Conservation (phyloP, 2,888 invertebrate species). For the Tanypteryx hageni region DNA sequence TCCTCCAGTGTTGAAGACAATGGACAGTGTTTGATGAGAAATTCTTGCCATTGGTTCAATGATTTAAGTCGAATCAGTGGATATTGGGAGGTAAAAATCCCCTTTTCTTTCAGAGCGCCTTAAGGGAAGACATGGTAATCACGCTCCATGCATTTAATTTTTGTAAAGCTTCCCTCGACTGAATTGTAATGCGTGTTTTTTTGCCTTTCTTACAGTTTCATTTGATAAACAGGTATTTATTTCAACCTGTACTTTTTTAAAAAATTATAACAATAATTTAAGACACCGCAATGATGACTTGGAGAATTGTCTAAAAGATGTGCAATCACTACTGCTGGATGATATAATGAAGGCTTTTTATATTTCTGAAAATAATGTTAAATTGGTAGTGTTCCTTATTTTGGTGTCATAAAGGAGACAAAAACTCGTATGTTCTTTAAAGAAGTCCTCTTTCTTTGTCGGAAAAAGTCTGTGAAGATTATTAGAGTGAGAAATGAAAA, state of each 20-base stretch:
- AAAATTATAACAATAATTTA: conserved; percentile 22
- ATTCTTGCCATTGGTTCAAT: conserved; percentile 38
- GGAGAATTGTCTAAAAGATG: background rate
- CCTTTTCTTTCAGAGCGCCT: conserved; percentile 32
- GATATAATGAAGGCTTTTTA: background rate
- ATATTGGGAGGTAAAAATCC: background rate
- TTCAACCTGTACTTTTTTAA: conserved; percentile 35
- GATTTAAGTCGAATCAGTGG: conserved; percentile 1
- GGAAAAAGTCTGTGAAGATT: background rate
- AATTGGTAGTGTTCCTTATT: conserved; percentile 31
- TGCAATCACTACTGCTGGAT: background rate
- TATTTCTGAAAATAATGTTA: background rate
- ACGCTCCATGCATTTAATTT: conserved; percentile 60
- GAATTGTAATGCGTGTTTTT: conserved; percentile 52
- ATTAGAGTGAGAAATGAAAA: conserved; percentile 47
- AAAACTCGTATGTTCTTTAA: background rate
- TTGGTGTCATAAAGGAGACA: conserved; percentile 39
- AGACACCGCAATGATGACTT: background rate
- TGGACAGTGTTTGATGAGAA: conserved; percentile 48
- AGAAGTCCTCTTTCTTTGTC: conserved; percentile 30
- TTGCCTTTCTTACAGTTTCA: conserved; percentile 41
- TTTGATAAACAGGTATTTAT: conserved; percentile 41
- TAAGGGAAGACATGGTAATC: conserved; percentile 51
- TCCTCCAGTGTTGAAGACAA: conserved; percentile 45
- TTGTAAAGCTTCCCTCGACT: conserved; percentile 45